Evolutionary conservation across 2,888 invertebrate species (phyloP).

Genomic region (Rugalucina vietnamica): DNA sequence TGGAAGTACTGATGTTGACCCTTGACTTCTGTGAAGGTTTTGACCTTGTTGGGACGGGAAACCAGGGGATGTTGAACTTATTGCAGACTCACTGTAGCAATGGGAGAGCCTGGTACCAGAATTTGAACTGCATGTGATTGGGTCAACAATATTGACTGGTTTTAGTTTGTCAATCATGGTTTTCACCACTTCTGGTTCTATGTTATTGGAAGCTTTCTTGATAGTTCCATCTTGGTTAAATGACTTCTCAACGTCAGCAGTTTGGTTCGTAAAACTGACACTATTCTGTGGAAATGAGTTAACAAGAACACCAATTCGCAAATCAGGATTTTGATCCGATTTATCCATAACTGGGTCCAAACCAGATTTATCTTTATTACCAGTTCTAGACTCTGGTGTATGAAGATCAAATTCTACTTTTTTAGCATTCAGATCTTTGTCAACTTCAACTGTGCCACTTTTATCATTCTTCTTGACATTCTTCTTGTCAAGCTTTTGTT

Average conservation of each 20-base stretch:
- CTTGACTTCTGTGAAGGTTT: neutral
- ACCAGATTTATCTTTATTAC: neutral
- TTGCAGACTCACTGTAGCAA: slow-evolving; percentile 37
- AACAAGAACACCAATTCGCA: slow-evolving; percentile 30
- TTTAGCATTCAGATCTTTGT: neutral
- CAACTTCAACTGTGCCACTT: neutral
- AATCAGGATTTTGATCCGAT: neutral
- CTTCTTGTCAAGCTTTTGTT: slow-evolving; percentile 61
- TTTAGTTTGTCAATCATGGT: slow-evolving; percentile 29
- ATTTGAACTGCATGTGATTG: slow-evolving; percentile 31
- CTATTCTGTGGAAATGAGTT: slow-evolving; percentile 32
- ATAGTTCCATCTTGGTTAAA: neutral
- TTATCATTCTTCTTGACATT: neutral
- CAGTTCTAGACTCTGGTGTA: neutral
- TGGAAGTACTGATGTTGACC: neutral
- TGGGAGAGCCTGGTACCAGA: slow-evolving; percentile 20
- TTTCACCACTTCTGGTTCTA: neutral
- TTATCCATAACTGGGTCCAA: neutral
- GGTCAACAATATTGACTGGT: slow-evolving; percentile 66
- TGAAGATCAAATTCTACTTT: neutral
- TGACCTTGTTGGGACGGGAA: neutral
- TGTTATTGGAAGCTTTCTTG: neutral
- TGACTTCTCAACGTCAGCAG: neutral
- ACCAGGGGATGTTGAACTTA: slow-evolving; percentile 1
- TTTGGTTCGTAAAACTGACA: neutral